A percentile compares a stretch with the other conserved stretches of the same genome.
Conservation (phyloP, 2,113 vertebrate genomes). For the Rhinichthys klamathensis region DNA sequence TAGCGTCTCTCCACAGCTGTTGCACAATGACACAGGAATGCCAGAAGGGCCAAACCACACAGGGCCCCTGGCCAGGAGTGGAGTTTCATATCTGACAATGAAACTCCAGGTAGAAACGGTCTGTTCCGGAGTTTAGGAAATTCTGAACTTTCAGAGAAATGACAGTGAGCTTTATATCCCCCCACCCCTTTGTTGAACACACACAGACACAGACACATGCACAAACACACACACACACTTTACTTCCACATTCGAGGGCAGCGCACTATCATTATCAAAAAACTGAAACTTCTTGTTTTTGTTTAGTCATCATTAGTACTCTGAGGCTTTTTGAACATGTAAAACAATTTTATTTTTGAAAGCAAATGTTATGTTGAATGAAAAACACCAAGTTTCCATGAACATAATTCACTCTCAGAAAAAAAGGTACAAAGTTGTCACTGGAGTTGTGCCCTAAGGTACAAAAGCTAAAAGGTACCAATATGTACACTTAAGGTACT, state of each 20-base stretch:
- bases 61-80: constrained; percentile 42
- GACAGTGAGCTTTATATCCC: constrained; percentile 63
- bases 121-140: constrained; percentile 51
- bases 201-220: constrained; percentile 46
- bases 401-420: background rate
- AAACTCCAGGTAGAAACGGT: constrained; percentile 46
- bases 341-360: background rate
- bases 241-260: constrained; percentile 56
- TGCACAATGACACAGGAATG: constrained; percentile 54
- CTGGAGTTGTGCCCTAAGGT: no score
- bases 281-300: constrained; percentile 34
- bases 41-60: constrained; percentile 57
- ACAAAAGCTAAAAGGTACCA: no score
- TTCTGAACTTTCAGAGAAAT: constrained; percentile 57
- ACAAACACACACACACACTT: constrained; percentile 14
- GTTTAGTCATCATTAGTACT: constrained; percentile 32
- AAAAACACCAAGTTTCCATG: background rate
- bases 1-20: constrained; percentile 69
- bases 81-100: constrained; percentile 68
- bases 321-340: background rate
- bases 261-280: constrained; percentile 59
- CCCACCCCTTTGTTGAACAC: constrained; percentile 40
- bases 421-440: no score
- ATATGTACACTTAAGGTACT: no score
- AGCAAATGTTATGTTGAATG: background rate